A percentile compares a stretch with the other conserved stretches of the same genome.
Evolutionary conservation across 2,888 invertebrate species (phyloP).

Genomic region (Phaonia tiefii): DNA sequence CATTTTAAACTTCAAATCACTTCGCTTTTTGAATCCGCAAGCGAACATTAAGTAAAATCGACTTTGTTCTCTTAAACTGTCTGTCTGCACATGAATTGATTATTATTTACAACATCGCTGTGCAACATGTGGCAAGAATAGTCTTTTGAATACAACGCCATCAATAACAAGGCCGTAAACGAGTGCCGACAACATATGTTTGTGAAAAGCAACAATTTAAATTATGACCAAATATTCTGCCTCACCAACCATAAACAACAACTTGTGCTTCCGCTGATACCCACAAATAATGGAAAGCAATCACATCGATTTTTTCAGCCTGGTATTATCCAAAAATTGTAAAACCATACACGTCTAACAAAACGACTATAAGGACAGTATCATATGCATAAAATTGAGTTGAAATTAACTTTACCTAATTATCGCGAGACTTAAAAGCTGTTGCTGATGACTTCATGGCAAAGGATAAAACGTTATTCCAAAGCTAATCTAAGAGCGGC

Average conservation of each 20-base stretch:
- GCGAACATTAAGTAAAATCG: too few species aligned
- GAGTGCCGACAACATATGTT: conserved; percentile 53
- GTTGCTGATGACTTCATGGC: too few species aligned
- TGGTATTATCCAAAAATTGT: not conserved
- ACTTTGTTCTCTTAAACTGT: too few species aligned
- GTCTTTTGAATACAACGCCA: conserved; percentile 51
- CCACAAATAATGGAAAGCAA: not conserved
- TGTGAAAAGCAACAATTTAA: conserved; percentile 47
- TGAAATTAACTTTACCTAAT: conserved; percentile 22
- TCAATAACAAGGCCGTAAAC: conserved; percentile 48
- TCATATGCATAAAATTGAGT: not conserved
- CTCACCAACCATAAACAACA: not conserved
- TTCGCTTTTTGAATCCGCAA: too few species aligned
- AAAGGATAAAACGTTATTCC: too few species aligned
- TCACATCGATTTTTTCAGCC: not conserved
- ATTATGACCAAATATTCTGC: conserved; percentile 12
- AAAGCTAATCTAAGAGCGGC: too few species aligned
- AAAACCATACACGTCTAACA: conserved; percentile 41
- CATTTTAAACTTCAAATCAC: too few species aligned
- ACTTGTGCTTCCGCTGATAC: too few species aligned
- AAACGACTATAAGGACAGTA: conserved; percentile 32
- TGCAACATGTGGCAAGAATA: conserved; percentile 54
- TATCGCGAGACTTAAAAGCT: conserved; percentile 11
- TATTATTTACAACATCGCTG: not conserved
- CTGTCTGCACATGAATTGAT: too few species aligned